A percentile compares a stretch with the other conserved stretches of the same genome.
Conservation (phyloP, 2,113 vertebrate species). For the Vicugna pacos region DNA sequence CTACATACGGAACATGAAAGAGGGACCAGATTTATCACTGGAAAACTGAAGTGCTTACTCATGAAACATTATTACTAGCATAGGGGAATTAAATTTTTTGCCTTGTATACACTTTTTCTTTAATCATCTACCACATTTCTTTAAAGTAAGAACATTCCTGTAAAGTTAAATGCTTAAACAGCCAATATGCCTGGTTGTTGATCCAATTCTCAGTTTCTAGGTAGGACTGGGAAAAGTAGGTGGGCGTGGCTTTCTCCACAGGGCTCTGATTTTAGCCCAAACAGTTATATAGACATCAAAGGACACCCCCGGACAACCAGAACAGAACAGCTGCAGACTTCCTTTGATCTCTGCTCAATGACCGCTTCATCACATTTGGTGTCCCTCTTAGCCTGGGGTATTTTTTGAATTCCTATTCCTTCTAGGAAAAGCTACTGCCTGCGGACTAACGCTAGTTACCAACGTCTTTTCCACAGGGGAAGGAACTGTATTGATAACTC, state of each 20-base stretch:
- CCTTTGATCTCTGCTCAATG: conserved; percentile 78
- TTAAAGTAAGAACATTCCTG: background rate
- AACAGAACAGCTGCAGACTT: conserved; percentile 69
- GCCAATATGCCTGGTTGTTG: background rate
- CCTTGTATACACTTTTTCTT: background rate
- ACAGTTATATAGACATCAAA: conserved; percentile 80
- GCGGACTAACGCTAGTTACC: background rate
- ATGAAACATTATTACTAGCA: conserved; percentile 25
- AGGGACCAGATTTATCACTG: background rate
- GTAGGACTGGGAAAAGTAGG: background rate
- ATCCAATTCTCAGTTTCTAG: background rate
- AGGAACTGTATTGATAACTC: background rate
- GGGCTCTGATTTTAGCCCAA: conserved; percentile 69
- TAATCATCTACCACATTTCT: background rate
- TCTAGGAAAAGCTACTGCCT: conserved; percentile 35
- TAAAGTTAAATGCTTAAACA: conserved; percentile 4
- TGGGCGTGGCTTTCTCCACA: conserved; percentile 65
- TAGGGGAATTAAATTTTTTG: background rate
- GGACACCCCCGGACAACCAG: conserved; percentile 57
- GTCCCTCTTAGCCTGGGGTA: conserved; percentile 26
- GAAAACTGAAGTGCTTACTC: background rate
- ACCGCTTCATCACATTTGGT: conserved; percentile 58
- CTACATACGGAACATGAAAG: background rate
- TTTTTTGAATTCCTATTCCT: conserved; percentile 28
- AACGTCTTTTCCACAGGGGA: background rate